Evolutionary conservation across 2,113 vertebrate genomes (phyloP).

Genomic region (Madoqua kirkii): DNA sequence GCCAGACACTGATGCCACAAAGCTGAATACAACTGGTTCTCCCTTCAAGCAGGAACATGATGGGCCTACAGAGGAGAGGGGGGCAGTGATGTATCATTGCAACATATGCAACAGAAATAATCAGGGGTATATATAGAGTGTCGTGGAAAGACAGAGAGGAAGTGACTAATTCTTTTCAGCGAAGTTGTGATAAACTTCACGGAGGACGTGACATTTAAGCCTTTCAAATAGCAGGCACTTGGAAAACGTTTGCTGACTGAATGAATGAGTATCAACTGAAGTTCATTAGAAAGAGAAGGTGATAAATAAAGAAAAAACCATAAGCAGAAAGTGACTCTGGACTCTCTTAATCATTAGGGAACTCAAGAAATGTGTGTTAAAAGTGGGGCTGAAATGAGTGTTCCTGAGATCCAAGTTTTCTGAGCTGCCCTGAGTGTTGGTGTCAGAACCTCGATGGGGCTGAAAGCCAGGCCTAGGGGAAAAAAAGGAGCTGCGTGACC

Average conservation of each 20-base stretch:
- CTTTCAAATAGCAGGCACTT: not conserved
- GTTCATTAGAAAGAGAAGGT: not conserved
- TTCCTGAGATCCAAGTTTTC: not conserved
- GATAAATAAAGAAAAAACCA: not conserved
- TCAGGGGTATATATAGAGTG: not conserved
- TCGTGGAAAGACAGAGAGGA: not conserved
- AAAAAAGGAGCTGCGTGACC: no score
- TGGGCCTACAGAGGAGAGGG: not conserved
- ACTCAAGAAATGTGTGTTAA: not conserved
- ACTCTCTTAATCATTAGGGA: not conserved
- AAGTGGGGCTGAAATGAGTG: not conserved
- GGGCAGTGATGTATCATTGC: not conserved
- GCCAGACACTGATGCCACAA: not conserved
- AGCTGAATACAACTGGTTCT: not conserved
- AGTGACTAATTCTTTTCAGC: not conserved
- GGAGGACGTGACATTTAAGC: not conserved
- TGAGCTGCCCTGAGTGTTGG: not conserved
- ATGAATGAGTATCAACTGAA: not conserved
- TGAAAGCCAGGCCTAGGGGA: not conserved
- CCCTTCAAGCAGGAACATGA: not conserved
- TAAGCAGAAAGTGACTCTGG: not conserved
- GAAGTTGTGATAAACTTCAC: not conserved
- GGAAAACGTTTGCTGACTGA: not conserved
- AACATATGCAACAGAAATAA: not conserved
- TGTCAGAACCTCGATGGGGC: no score